These are phyloP conservation scores for Drosophila tanythrix DNA, from an alignment of 2,888 invertebrate genomes.

Conservation along the genomic window DNA sequence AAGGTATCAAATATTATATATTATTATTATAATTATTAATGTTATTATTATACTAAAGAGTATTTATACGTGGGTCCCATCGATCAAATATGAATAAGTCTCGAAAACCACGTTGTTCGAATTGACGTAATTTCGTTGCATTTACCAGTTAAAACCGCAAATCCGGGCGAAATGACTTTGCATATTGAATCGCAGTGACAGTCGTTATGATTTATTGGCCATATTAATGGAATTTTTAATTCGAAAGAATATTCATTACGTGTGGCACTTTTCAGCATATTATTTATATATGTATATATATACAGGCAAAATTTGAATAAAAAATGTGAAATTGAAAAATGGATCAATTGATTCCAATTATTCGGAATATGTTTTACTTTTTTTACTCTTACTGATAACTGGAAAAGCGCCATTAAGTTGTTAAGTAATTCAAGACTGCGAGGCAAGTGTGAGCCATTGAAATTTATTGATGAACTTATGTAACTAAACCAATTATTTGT, in stretches of 20 bases:
- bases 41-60: neutral
- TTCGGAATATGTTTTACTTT: neutral
- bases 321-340: neutral
- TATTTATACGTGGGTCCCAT: neutral
- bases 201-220: neutral
- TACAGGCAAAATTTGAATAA: neutral
- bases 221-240: slow-evolving; percentile 20
- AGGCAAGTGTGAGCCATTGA: neutral
- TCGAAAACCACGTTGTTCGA: neutral
- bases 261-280: neutral
- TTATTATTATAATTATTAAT: neutral
- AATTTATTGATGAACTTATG: neutral
- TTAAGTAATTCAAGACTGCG: neutral
- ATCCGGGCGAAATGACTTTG: slow-evolving; percentile 4
- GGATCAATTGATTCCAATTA: neutral
- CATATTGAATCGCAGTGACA: slow-evolving; percentile 24
- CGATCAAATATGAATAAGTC: neutral
- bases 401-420: neutral
- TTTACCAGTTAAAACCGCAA: neutral
- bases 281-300: neutral
- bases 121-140: slow-evolving; percentile 29
- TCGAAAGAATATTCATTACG: slow-evolving; percentile 3
- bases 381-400: neutral
- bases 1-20: neutral
- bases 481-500: neutral